Evolutionary conservation across 2,797 vertebrate genomes (phyloP), one percentile per base, ranked within the genome.

Genomic region (Falco cherrug): DNA sequence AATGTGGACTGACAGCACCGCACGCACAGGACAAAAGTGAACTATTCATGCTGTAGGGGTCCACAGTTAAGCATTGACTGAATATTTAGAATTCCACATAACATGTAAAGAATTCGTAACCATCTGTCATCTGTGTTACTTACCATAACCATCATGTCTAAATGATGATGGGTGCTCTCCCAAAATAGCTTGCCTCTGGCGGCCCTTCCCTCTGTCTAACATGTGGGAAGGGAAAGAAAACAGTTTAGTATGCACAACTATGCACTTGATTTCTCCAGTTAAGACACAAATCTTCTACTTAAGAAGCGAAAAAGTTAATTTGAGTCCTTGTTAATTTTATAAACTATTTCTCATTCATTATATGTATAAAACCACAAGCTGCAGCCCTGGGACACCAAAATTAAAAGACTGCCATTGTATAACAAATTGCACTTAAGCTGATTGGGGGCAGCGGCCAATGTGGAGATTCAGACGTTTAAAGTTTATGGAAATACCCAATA

Each of bases 141-240:
- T 98, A 99, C 99, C 99, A 95, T 99, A 99, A 96, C 99, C 98
- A 92, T 99, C 99, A 96, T 99, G 99, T 96, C 98, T 98, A 98
- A 99, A 99, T 47, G 99, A 99, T 83, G 99, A 99, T 24, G 99
- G 99, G 95, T 99, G 99, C 93, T 99, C 99, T 98, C 99, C 99
- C 96, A 99, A 97, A 98, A 99, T 99, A 97, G 99, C 99, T 98
- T 99, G 99, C 90, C 99, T 98, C 98, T 99, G 99, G 90, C 99
- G 98, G 87, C 99, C 99, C 98, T 99, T 99, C 90, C 99, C 99
- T 97, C 98, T 99, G 86, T 99, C 99, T 99, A 98, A 97, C 84
- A 97, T 35, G 50, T 74, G 96, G 97, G 97, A 97, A 97, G 82
- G 97, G 96, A 98, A 98, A 94, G 78, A 95, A 98, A 93, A 93